These are phyloP conservation scores for Omphaloscelis lunosa DNA, from an alignment of 2,888 invertebrate genomes.

Conservation along the genomic window DNA sequence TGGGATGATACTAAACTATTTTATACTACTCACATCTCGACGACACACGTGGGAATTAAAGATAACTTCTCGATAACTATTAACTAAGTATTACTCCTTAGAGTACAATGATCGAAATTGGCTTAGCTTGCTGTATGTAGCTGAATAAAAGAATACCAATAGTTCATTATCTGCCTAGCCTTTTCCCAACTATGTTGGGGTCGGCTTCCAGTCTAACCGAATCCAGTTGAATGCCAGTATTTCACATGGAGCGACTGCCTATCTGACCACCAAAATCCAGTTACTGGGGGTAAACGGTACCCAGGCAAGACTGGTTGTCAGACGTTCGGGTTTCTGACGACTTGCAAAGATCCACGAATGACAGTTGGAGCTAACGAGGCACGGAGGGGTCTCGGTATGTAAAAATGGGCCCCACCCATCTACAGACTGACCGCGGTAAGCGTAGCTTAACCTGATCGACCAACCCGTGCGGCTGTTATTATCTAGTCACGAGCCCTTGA, in stretches of 20 bases:
- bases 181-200: no score
- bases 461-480: neutral
- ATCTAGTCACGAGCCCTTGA: neutral
- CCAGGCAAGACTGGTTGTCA: neutral
- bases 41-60: conserved; percentile 18
- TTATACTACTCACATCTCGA: neutral
- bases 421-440: neutral
- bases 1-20: conserved; percentile 13
- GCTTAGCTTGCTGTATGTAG: neutral
- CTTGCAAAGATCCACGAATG: neutral
- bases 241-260: no score
- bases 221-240: no score
- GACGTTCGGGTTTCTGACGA: neutral
- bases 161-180: no score
- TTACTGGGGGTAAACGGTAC: no score
- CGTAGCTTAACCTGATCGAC: neutral
- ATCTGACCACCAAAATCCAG: no score
- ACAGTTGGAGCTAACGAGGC: neutral
- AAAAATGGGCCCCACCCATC: neutral
- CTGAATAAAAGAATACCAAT: neutral
- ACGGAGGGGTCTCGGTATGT: neutral
- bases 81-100: conserved; percentile 22
- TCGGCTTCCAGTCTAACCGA: no score
- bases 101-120: conserved; percentile 4
- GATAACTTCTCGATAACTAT: conserved; percentile 12